phyloP scores from a whole-genome alignment of 2,113 vertebrate genomes.

The Silurus meridionalis region DNA sequence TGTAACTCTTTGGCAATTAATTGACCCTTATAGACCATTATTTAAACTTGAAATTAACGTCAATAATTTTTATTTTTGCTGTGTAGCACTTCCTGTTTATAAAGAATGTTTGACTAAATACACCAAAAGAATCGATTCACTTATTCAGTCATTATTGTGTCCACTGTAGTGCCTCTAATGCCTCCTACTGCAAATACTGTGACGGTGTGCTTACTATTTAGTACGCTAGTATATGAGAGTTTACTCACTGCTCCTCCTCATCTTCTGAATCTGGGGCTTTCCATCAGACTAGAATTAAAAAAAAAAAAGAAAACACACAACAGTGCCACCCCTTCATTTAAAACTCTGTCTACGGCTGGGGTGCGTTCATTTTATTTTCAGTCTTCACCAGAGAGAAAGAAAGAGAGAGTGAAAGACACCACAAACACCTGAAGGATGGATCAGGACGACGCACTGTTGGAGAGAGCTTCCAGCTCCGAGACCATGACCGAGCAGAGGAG shows the following conservation, averaged over 20 bases:
- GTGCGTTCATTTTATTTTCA: conserved; percentile 7
- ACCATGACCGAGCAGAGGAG: background rate
- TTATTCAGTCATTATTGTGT: background rate
- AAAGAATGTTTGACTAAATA: background rate
- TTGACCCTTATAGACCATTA: background rate
- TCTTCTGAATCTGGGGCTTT: conserved; percentile 30
- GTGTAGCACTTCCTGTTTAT: background rate
- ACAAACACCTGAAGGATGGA: conserved; percentile 27
- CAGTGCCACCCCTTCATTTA: background rate
- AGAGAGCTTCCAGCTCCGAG: conserved; percentile 41
- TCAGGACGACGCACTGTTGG: conserved; percentile 31
- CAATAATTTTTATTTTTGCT: background rate
- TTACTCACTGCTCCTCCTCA: background rate
- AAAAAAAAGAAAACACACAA: background rate
- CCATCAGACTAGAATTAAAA: background rate
- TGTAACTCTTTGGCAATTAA: background rate
- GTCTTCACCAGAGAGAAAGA: background rate
- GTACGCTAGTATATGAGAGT: background rate
- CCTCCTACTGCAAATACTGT: background rate
- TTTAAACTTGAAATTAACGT: background rate
- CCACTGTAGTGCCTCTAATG: background rate
- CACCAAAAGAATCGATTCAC: background rate
- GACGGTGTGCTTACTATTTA: background rate
- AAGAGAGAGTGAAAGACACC: background rate
- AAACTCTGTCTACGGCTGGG: background rate